Evolutionary conservation across 2,113 vertebrate species (phyloP).

Genomic region (Narcine bancroftii): DNA sequence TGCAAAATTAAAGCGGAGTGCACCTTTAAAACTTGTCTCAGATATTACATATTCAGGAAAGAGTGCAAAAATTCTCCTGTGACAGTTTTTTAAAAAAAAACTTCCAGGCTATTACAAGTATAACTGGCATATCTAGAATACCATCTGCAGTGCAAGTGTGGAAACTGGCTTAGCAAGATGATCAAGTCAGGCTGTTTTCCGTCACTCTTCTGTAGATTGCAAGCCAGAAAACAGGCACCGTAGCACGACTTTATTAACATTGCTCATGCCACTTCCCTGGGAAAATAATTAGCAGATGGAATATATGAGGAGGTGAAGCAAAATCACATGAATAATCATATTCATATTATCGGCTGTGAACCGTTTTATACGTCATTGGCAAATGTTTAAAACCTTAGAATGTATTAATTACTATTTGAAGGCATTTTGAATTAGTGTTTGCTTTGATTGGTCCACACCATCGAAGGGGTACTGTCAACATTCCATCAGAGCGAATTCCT

Average conservation of each 20-base stretch:
- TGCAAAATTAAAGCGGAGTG: not conserved
- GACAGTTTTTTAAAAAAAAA: not conserved
- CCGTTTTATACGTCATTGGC: constrained; percentile 27
- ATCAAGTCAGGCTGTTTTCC: constrained; percentile 24
- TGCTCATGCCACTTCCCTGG: not conserved
- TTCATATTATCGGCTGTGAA: constrained; percentile 23
- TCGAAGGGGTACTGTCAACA: constrained; percentile 1
- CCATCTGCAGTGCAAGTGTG: constrained; percentile 32
- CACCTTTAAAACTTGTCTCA: not conserved
- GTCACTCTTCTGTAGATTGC: not conserved
- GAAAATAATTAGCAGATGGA: constrained; percentile 22
- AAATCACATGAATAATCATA: constrained; percentile 27
- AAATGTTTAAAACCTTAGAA: constrained; percentile 16
- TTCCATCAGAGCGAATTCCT: not conserved
- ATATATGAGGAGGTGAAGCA: not conserved
- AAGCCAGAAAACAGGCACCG: constrained; percentile 19
- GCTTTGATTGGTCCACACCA: not conserved
- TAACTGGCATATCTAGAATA: not conserved
- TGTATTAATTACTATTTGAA: constrained; percentile 25
- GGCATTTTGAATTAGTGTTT: constrained; percentile 7
- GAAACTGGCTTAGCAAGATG: not conserved
- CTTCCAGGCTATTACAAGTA: constrained; percentile 1
- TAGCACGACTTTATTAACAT: not conserved
- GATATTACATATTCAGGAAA: not conserved
- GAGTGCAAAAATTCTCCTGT: not conserved